Percentiles rank a stretch among this genome's conserved stretches.
These are phyloP conservation scores for Platycheirus albimanus DNA, from an alignment of 2,888 invertebrate species.

Conservation along the genomic window DNA sequence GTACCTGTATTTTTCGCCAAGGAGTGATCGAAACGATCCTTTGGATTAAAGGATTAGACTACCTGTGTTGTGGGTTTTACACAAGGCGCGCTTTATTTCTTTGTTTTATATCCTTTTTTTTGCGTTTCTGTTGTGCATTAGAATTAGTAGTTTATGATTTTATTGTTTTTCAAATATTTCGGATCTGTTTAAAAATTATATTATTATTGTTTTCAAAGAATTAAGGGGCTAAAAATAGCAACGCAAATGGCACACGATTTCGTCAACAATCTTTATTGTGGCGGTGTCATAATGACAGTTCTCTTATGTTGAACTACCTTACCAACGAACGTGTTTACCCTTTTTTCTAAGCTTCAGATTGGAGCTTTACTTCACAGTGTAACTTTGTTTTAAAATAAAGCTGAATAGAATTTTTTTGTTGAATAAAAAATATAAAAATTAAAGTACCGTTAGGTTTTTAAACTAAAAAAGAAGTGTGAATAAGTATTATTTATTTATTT, in stretches of 20 bases:
- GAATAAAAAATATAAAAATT: too few relatives aligned
- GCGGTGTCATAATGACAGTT: conserved; percentile 8
- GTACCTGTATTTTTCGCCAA: conserved; percentile 16
- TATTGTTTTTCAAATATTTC: background rate
- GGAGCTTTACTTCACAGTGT: background rate
- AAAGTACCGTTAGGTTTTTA: too few relatives aligned
- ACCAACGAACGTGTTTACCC: background rate
- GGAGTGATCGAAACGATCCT: conserved; percentile 7
- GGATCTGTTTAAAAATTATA: conserved; percentile 21
- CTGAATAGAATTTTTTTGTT: too few relatives aligned
- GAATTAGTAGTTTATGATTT: conserved; percentile 29
- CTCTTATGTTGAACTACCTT: conserved; percentile 16
- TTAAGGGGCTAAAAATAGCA: background rate
- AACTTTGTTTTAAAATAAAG: too few relatives aligned
- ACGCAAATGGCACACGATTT: conserved; percentile 1
- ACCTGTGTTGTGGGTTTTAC: conserved; percentile 47
- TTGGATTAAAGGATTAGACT: conserved; percentile 20
- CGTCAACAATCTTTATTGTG: background rate
- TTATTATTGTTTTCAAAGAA: conserved; percentile 32
- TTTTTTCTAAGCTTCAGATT: background rate
- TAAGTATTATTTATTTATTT: conserved; percentile 16
- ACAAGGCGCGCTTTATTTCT: conserved; percentile 39
- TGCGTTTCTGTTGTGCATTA: conserved; percentile 27
- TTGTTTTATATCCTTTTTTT: background rate
- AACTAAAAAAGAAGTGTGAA: too few relatives aligned